Conservation (phyloP, 2,113 vertebrate genomes). For the Lates calcarifer region DNA sequence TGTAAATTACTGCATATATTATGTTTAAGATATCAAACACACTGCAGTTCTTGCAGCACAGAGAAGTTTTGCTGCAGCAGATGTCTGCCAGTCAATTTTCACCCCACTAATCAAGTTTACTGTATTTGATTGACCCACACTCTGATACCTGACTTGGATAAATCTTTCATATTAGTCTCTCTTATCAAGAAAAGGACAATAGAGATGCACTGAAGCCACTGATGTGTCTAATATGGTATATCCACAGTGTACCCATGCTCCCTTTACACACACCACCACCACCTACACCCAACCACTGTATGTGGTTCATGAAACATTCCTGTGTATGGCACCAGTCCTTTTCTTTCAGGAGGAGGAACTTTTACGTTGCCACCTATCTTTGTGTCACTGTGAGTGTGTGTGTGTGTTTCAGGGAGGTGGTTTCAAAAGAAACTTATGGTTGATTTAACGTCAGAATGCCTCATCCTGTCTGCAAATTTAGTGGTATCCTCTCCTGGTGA, state of each 20-base stretch:
- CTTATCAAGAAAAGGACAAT: no score
- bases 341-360: slow-evolving; percentile 7
- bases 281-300: no score
- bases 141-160: no score
- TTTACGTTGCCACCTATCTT: not conserved
- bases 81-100: no score
- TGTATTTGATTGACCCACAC: no score
- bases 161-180: no score
- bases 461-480: not conserved
- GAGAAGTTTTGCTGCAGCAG: no score
- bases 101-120: no score
- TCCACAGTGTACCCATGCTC: not conserved
- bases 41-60: no score
- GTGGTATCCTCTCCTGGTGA: not conserved
- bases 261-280: not conserved
- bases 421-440: slow-evolving; percentile 10
- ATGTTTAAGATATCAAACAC: no score
- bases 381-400: not conserved
- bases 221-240: not conserved
- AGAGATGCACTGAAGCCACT: no score
- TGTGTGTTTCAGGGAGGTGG: not conserved
- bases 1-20: no score
- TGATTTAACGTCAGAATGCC: not conserved
- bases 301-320: not conserved
- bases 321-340: not conserved